Base-by-base conservation (phyloP, 2,888 invertebrate genomes). In the Spilarctia lutea region DNA sequence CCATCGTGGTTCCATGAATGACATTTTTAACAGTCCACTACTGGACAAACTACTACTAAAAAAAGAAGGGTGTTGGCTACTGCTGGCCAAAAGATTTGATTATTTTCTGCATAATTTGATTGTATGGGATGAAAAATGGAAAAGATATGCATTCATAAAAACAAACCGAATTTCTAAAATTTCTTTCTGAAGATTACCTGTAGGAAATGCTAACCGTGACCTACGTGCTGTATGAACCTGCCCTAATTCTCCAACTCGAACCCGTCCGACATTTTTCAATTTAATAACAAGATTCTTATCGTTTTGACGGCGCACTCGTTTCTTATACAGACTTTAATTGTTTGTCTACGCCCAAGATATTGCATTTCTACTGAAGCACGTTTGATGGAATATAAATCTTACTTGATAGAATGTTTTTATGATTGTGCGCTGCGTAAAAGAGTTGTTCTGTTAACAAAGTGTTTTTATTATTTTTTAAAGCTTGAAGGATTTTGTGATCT, bases 241-340 rank as follows among this genome's bases (percentile, higher is more conserved):
- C 42, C 70, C 33, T 69, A n/a, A 48, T 63, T 33, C 63, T 35
- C 48, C 65, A 70, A 65, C 68, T 67, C 65, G n/a, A 71, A 60
- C 7, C 35, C 60, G 33, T 73, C 71, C 63, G 39, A 71, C 75
- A 67, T 77, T 79, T 81, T 83, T 83, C 83, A 84, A 81, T 86
- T 85, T 85, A 82, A 85, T 85, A 83, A 85, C 81, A 74, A 80
- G 82, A 86, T 86, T 81, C 73, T 77, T 85, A 86, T 86, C 85
- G 75, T 78, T 78, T 77, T 77, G 82, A 80, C 78, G 80, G 79
- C 69, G 77, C 75, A 75, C 75, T 78, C 75, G 68, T 79, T 79
- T 75, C 74, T 78, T 78, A 75, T 76, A 79, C 80, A 77, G 68
- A 76, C 66, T 79, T 80, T 82, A 73, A 80, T 78, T 78, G 75